A percentile compares a stretch with the other conserved stretches of the same genome.
Conservation (phyloP, 1,140 invertebrate genomes). For the Trichonephila inaurata region DNA sequence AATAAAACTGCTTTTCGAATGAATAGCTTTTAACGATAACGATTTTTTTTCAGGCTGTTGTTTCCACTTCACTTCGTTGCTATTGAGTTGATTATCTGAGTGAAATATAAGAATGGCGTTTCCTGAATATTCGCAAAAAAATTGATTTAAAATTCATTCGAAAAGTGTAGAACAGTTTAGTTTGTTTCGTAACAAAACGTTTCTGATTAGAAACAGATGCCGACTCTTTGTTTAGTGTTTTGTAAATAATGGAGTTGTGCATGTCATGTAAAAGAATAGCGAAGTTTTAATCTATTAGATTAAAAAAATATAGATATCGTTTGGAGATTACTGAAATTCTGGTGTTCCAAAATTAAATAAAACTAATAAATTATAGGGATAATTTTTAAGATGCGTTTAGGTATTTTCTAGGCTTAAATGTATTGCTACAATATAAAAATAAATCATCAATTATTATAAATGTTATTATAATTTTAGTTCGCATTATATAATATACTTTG, state of each 20-base stretch:
- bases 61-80: not conserved
- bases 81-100: conserved; percentile 5
- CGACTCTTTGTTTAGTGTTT: not conserved
- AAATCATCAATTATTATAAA: too few species aligned
- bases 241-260: not conserved
- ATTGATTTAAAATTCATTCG: not conserved
- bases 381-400: too few species aligned
- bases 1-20: not conserved
- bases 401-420: too few species aligned
- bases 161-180: not conserved
- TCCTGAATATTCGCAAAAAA: not conserved
- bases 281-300: too few species aligned
- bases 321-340: too few species aligned
- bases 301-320: too few species aligned
- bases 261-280: too few species aligned
- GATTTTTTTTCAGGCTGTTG: conserved; percentile 2
- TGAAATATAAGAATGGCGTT: not conserved
- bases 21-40: not conserved
- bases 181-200: not conserved
- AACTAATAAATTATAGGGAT: too few species aligned
- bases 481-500: too few species aligned
- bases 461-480: too few species aligned
- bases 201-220: not conserved
- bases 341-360: too few species aligned
- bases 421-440: too few species aligned